phyloP scores from a whole-genome alignment of 2,113 vertebrate species.

The Anser brachyrhynchus region DNA sequence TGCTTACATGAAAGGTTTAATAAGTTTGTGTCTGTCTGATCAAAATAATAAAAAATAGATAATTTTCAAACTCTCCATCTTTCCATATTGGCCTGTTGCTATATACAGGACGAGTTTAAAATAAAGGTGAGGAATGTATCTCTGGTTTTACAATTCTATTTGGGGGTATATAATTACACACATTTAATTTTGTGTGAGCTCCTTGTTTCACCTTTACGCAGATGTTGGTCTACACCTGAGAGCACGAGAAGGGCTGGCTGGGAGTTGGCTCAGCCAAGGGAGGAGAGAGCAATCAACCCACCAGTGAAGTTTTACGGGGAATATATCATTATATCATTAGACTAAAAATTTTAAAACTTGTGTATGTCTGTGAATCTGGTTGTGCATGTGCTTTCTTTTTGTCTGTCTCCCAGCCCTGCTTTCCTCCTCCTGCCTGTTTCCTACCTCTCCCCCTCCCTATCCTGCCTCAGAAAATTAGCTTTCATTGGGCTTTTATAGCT shows the following conservation, averaged over 20 bases:
- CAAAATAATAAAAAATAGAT: not conserved
- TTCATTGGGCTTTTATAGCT: constrained; percentile 55
- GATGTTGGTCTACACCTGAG: not conserved
- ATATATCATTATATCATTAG: constrained; percentile 10
- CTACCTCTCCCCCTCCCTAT: not conserved
- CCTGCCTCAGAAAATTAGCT: constrained; percentile 31
- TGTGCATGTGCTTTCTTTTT: not conserved
- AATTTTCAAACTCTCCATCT: not conserved
- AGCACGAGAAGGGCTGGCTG: not conserved
- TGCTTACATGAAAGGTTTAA: not conserved
- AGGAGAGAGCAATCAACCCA: not conserved
- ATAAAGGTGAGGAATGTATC: not conserved
- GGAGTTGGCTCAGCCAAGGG: not conserved
- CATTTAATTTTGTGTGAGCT: constrained; percentile 26
- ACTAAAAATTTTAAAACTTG: not conserved
- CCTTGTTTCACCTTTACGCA: constrained; percentile 8
- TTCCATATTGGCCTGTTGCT: not conserved
- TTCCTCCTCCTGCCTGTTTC: constrained; percentile 1
- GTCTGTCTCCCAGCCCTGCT: not conserved
- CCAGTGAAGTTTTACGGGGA: not conserved
- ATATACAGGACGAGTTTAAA: not conserved
- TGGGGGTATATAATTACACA: not conserved
- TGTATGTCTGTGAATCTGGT: not conserved
- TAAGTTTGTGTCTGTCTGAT: not conserved
- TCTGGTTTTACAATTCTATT: not conserved